phyloP scores from a whole-genome alignment of 2,113 vertebrate species.

The Columba livia region DNA sequence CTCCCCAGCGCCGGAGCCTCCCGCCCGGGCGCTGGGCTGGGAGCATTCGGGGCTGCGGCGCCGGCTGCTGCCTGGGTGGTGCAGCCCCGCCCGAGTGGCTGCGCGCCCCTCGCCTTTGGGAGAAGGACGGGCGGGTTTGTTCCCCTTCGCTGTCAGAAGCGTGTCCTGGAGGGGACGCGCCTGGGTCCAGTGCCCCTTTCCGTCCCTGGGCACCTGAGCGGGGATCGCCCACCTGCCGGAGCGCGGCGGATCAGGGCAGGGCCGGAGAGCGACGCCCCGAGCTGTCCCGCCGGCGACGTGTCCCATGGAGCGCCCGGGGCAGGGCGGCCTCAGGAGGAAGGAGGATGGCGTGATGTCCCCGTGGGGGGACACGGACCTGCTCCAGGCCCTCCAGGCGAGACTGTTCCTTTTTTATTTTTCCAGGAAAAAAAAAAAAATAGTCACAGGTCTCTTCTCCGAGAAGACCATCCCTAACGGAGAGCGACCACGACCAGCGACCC shows the following conservation, averaged over 20 bases:
- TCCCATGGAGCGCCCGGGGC: background rate
- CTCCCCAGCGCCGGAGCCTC: no score
- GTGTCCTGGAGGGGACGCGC: background rate
- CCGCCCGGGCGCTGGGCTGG: no score
- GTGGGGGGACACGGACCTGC: fast-evolving
- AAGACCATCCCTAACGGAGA: no score
- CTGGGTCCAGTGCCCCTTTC: fast-evolving
- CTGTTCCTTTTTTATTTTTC: no score
- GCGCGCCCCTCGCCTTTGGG: background rate
- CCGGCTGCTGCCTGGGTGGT: background rate
- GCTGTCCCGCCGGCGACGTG: fast-evolving
- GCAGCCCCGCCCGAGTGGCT: no score
- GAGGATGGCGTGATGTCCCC: fast-evolving
- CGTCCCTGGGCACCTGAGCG: background rate
- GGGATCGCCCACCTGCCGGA: fast-evolving
- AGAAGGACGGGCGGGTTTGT: background rate
- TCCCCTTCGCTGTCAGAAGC: background rate
- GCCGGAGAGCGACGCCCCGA: background rate
- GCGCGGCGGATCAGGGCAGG: background rate
- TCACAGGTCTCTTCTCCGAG: background rate
- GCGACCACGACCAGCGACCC: fast-evolving
- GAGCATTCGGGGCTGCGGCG: background rate
- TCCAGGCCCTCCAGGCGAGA: no score
- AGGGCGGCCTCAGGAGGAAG: fast-evolving
- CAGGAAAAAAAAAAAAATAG: fast-evolving